Percentiles rank a stretch among this genome's conserved stretches.
Conservation (phyloP, 1,140 invertebrate species). For the Lepeophtheirus salmonis region DNA sequence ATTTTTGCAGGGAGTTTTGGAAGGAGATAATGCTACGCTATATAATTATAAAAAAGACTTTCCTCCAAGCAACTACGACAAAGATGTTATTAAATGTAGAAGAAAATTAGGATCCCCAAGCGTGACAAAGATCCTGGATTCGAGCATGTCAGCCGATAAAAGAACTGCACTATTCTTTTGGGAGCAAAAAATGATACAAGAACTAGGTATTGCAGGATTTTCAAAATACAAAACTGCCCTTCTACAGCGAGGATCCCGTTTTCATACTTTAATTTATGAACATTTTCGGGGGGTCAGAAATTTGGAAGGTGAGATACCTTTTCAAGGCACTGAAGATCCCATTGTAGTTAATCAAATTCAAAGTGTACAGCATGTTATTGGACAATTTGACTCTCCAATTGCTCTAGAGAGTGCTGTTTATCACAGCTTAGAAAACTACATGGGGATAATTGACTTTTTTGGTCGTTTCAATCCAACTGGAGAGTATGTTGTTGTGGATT, state of each 20-base stretch:
- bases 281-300: neutral
- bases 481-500: constrained; percentile 3
- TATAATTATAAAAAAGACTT: neutral
- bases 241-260: neutral
- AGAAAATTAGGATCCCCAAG: neutral
- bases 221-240: neutral
- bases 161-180: neutral
- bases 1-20: too few relatives aligned
- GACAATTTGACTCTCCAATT: neutral
- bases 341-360: neutral
- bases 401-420: constrained; percentile 4
- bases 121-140: constrained; percentile 7
- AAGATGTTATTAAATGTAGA: neutral
- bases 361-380: neutral
- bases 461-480: neutral
- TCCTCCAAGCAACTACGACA: neutral
- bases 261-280: neutral
- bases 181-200: constrained; percentile 10
- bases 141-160: neutral
- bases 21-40: neutral
- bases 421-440: neutral
- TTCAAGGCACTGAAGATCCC: too few relatives aligned
- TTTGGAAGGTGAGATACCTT: too few relatives aligned
- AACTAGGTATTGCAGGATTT: constrained; percentile 3
- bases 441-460: neutral